phyloP scores from a whole-genome alignment of 2,113 vertebrate species.

The Saccopteryx leptura region DNA sequence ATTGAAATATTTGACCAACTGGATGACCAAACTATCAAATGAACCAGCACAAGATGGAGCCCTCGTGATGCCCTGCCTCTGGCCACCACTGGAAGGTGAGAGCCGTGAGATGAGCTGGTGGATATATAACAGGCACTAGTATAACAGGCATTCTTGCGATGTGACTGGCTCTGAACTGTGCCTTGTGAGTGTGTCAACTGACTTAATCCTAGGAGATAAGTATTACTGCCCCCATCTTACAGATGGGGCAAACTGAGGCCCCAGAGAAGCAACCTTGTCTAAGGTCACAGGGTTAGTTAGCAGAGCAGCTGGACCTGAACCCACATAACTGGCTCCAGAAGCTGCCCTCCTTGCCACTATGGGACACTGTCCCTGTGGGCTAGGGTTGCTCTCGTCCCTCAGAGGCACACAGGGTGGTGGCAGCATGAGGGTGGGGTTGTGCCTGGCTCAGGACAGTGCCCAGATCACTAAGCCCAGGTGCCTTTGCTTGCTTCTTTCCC shows the following conservation, averaged over 20 bases:
- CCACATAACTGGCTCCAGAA: background rate
- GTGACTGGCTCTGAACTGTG: background rate
- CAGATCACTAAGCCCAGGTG: background rate
- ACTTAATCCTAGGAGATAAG: background rate
- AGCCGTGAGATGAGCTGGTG: fast-evolving
- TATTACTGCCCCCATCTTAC: background rate
- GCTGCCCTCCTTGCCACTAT: background rate
- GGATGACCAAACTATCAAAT: background rate
- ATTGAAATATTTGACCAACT: background rate
- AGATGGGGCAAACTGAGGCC: background rate
- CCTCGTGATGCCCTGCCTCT: fast-evolving
- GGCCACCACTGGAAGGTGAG: background rate
- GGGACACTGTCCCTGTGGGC: background rate
- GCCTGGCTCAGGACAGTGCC: background rate
- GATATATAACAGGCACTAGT: fast-evolving
- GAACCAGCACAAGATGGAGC: background rate
- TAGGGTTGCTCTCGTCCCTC: background rate
- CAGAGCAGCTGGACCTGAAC: background rate
- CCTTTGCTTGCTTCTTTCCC: background rate
- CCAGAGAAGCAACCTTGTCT: background rate
- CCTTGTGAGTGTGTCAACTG: background rate
- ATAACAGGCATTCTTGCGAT: fast-evolving
- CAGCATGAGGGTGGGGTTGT: background rate
- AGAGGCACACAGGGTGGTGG: background rate
- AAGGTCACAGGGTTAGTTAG: background rate